Evolutionary conservation across 2,888 invertebrate species (phyloP).

Genomic region (Luperina nickerlii): DNA sequence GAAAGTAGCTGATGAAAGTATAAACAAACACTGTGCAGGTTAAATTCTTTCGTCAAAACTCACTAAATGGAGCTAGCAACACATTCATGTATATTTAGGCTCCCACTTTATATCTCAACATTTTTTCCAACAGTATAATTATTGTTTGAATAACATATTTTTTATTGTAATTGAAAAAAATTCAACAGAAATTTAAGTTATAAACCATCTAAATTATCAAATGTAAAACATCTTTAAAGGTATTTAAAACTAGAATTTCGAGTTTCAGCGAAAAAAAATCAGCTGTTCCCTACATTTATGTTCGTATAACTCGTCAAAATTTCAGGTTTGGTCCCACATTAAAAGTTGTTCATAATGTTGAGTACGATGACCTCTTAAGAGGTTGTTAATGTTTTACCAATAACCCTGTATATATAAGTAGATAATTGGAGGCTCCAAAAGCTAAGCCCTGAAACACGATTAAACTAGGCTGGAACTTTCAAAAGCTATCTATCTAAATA

Average conservation of each 20-base stretch:
- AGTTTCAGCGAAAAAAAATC: no score
- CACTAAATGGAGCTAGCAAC: neutral
- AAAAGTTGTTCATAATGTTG: no score
- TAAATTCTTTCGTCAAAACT: neutral
- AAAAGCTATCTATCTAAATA: slow-evolving; percentile 7
- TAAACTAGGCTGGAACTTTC: neutral
- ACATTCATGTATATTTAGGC: neutral
- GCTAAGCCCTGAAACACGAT: neutral
- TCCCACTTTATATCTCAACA: neutral
- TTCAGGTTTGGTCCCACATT: no score
- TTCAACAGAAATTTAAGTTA: neutral
- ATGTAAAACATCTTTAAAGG: neutral
- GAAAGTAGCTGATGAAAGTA: no score
- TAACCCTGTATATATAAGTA: no score
- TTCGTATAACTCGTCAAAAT: no score
- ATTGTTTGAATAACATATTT: neutral
- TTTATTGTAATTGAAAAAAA: neutral
- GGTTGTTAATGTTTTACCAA: no score
- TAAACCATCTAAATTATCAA: neutral
- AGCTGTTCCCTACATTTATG: no score
- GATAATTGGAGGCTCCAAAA: no score
- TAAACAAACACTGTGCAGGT: neutral
- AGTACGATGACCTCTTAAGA: no score
- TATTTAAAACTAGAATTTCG: neutral
- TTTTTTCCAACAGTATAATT: neutral